Evolutionary conservation across 2,113 vertebrate species (phyloP).

Genomic region (Gasterosteus aculeatus): DNA sequence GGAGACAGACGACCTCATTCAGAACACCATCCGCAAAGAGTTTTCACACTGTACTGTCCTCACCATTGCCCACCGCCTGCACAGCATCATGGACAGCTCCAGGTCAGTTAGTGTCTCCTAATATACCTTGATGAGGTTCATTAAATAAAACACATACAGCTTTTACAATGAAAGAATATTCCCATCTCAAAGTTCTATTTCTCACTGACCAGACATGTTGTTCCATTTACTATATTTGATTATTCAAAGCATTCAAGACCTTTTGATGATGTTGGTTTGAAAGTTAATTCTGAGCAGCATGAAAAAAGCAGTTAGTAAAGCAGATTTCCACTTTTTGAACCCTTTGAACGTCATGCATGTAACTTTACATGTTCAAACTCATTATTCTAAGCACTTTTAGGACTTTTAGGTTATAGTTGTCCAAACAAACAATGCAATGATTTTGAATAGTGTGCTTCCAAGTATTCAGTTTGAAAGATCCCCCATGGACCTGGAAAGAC

Average conservation of each 20-base stretch:
- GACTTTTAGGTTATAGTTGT: no score
- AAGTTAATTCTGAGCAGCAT: neutral
- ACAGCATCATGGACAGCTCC: conserved; percentile 94
- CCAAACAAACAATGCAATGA: no score
- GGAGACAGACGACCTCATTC: conserved; percentile 93
- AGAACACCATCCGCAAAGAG: conserved; percentile 87
- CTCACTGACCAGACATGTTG: no score
- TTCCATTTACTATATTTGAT: neutral
- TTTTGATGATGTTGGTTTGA: neutral
- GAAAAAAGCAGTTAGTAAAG: neutral
- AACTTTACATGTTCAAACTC: neutral
- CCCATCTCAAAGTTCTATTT: neutral
- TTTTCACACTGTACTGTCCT: conserved; percentile 92
- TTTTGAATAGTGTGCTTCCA: no score
- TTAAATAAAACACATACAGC: neutral
- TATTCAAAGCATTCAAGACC: neutral
- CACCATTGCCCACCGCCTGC: conserved; percentile 93
- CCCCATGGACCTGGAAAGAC: no score
- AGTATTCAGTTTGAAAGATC: no score
- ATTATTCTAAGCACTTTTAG: neutral
- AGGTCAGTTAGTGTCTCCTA: conserved; percentile 77
- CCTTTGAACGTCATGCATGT: neutral
- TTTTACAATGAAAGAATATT: neutral
- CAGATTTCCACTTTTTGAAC: neutral
- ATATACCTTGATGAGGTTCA: neutral